phyloP scores from a whole-genome alignment of 2,888 invertebrate genomes.

The Thecophora atra region DNA sequence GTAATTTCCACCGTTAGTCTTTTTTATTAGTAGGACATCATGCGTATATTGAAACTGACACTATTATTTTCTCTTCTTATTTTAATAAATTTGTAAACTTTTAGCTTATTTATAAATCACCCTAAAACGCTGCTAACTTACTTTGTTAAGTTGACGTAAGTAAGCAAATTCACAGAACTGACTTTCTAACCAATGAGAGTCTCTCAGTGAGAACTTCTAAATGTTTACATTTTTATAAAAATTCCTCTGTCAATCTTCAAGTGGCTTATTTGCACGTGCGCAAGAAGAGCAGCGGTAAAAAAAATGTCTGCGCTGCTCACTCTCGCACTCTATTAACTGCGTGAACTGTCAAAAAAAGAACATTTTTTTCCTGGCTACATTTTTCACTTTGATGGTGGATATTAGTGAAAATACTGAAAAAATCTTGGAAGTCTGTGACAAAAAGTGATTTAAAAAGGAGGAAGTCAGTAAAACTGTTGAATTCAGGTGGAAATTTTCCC shows the following conservation, averaged over 20 bases:
- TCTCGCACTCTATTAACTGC: not conserved
- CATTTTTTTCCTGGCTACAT: constrained; percentile 28
- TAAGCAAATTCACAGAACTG: no score
- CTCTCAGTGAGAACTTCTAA: constrained; percentile 16
- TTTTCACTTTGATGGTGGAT: constrained; percentile 42
- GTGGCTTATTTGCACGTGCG: not conserved
- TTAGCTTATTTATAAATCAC: no score
- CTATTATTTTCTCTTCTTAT: no score
- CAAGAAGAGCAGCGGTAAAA: constrained; percentile 8
- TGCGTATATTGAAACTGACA: no score
- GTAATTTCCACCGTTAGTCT: no score
- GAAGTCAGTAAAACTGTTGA: constrained; percentile 48
- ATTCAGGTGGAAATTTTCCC: constrained; percentile 40
- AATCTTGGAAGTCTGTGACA: constrained; percentile 50
- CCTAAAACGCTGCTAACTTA: no score
- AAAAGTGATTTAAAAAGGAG: constrained; percentile 49
- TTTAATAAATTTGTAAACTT: no score
- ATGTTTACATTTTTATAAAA: constrained; percentile 31
- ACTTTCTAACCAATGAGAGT: no score
- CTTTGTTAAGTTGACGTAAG: no score
- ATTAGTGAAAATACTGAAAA: constrained; percentile 50
- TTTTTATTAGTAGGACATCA: no score
- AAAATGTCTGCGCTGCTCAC: not conserved
- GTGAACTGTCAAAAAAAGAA: constrained; percentile 30
- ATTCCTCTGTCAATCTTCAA: constrained; percentile 10